Conservation (phyloP, 2,888 invertebrate species). For the Serrognathus titanus region DNA sequence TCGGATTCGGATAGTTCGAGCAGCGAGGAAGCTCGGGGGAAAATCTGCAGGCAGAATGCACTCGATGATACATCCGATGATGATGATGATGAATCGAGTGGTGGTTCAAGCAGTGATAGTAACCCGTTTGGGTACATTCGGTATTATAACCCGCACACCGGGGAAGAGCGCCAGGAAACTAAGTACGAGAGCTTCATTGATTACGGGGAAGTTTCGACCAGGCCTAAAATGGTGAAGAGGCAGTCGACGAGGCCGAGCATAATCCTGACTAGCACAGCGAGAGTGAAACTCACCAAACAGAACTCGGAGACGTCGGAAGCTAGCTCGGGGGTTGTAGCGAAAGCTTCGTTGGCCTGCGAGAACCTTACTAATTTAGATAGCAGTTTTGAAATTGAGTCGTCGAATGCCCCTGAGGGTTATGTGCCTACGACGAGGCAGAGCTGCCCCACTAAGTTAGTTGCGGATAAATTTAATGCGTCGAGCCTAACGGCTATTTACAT, state of each 20-base stretch:
- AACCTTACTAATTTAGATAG: slow-evolving; percentile 65
- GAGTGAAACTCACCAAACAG: slow-evolving; percentile 43
- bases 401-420: slow-evolving; percentile 11
- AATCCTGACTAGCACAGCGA: slow-evolving; percentile 52
- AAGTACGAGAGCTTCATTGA: slow-evolving; percentile 53
- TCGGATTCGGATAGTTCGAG: slow-evolving; percentile 43
- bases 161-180: slow-evolving; percentile 46
- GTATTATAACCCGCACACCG: slow-evolving; percentile 57
- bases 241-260: slow-evolving; percentile 39
- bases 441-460: slow-evolving; percentile 63
- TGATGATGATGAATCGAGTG: slow-evolving; percentile 45
- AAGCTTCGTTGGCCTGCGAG: slow-evolving; percentile 60
- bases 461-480: slow-evolving; percentile 56
- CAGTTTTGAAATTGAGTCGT: slow-evolving; percentile 52
- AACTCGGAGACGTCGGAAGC: slow-evolving; percentile 59
- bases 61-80: slow-evolving; percentile 47
- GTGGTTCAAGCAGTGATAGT: slow-evolving; percentile 57
- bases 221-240: slow-evolving; percentile 7
- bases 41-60: slow-evolving; percentile 60
- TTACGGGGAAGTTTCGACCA: slow-evolving; percentile 40
- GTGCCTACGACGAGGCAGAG: slow-evolving; percentile 54
- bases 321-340: slow-evolving; percentile 57
- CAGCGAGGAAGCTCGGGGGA: slow-evolving; percentile 45
- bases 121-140: slow-evolving; percentile 66
- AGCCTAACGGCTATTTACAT: slow-evolving; percentile 56